phyloP scores from a whole-genome alignment of 2,113 vertebrate species.

The Poeciliopsis turrubarensis region DNA sequence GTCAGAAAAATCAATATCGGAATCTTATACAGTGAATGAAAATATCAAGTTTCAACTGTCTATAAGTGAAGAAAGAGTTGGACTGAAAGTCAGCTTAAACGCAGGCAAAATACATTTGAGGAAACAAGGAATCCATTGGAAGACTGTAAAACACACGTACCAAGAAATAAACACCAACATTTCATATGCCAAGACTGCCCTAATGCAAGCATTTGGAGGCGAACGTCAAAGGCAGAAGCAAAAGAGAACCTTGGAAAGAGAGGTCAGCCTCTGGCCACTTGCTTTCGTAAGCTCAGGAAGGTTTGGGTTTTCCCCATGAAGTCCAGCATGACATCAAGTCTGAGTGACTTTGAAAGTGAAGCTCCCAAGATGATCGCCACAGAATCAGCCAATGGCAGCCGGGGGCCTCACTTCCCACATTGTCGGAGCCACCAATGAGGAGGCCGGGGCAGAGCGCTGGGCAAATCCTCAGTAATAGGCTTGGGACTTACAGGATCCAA shows the following conservation, averaged over 20 bases:
- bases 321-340: constrained; percentile 44
- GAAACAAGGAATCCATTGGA: too few species aligned
- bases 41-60: too few species aligned
- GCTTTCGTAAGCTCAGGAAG: neutral
- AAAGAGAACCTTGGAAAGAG: neutral
- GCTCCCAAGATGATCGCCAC: constrained; percentile 35
- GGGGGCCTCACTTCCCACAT: constrained; percentile 9
- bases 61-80: too few species aligned
- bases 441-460: constrained; percentile 46
- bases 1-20: too few species aligned
- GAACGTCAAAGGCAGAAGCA: neutral
- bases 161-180: too few species aligned
- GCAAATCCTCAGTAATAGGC: constrained; percentile 79
- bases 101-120: too few species aligned
- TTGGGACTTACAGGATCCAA: constrained; percentile 77
- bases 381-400: constrained; percentile 54
- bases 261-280: neutral
- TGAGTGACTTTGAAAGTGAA: constrained; percentile 42
- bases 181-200: neutral
- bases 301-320: constrained; percentile 37
- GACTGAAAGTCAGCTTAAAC: too few species aligned
- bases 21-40: too few species aligned
- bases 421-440: constrained; percentile 54
- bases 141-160: too few species aligned
- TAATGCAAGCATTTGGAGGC: neutral